Evolutionary conservation across 2,888 invertebrate species (phyloP).

Genomic region (Ctena decussata): DNA sequence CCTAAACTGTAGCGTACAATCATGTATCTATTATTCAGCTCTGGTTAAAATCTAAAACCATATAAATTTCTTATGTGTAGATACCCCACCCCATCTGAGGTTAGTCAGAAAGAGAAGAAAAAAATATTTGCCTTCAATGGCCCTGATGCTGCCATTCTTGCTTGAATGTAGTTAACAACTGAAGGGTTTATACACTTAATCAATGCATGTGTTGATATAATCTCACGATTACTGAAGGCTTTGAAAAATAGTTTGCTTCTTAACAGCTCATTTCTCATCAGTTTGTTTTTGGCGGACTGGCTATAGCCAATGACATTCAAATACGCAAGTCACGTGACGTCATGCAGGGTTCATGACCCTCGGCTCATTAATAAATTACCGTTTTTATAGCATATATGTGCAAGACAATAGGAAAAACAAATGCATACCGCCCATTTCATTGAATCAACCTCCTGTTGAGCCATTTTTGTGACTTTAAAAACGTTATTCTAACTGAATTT

Average conservation of each 20-base stretch:
- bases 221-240: too few relatives aligned
- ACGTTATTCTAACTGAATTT: neutral
- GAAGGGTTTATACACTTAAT: too few relatives aligned
- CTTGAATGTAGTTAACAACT: neutral
- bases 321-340: constrained; percentile 45
- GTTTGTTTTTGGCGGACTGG: constrained; percentile 49
- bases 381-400: constrained; percentile 1
- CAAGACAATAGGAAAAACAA: neutral
- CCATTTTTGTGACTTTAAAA: constrained; percentile 35
- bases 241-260: too few relatives aligned
- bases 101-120: too few relatives aligned
- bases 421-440: constrained; percentile 61
- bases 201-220: too few relatives aligned
- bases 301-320: constrained; percentile 40
- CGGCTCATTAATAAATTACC: constrained; percentile 54
- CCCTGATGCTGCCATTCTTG: constrained; percentile 44
- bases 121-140: constrained; percentile 62
- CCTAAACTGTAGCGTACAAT: too few relatives aligned
- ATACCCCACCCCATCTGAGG: too few relatives aligned
- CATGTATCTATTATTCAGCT: too few relatives aligned
- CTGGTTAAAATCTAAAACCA: too few relatives aligned
- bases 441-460: constrained; percentile 65
- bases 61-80: too few relatives aligned
- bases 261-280: neutral
- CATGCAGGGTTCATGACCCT: constrained; percentile 61